Conservation (phyloP, 2,113 vertebrate genomes). For the Brienomyrus brachyistius region DNA sequence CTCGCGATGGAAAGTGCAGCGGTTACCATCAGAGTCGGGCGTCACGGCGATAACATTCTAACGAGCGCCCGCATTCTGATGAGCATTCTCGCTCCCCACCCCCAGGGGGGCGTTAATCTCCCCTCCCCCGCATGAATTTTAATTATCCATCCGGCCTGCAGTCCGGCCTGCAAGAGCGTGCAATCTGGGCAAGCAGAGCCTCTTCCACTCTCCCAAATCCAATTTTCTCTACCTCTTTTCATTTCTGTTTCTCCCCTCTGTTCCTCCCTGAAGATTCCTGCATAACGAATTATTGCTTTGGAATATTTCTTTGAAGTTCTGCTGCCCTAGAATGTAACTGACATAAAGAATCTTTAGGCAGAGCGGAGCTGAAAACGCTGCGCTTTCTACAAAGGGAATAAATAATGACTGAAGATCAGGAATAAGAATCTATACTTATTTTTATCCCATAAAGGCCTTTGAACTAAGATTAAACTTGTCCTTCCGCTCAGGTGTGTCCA, state of each 20-base stretch:
- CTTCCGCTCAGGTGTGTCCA: background rate
- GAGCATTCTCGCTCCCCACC: constrained; percentile 21
- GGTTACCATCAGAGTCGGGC: constrained; percentile 24
- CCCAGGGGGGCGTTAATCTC: constrained; percentile 47
- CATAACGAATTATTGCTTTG: constrained; percentile 43
- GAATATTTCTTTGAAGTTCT: constrained; percentile 58
- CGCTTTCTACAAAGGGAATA: background rate
- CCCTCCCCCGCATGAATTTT: constrained; percentile 39
- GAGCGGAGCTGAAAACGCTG: constrained; percentile 1
- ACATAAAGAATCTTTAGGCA: constrained; percentile 27
- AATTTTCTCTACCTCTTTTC: constrained; percentile 40
- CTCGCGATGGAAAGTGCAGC: background rate
- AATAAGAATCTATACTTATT: background rate
- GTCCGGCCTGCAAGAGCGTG: constrained; percentile 39
- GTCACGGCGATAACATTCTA: constrained; percentile 48
- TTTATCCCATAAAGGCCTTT: background rate
- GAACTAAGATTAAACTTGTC: background rate
- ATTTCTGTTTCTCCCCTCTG: background rate
- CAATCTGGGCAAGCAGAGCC: constrained; percentile 32
- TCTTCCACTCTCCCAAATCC: constrained; percentile 44
- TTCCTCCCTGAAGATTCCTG: constrained; percentile 10
- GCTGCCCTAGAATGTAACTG: constrained; percentile 38
- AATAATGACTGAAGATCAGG: background rate
- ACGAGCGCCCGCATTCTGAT: constrained; percentile 26
- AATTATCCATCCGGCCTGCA: constrained; percentile 47